phyloP scores from a whole-genome alignment of 1,140 invertebrate species.

The Drosophila lacteicornis region DNA sequence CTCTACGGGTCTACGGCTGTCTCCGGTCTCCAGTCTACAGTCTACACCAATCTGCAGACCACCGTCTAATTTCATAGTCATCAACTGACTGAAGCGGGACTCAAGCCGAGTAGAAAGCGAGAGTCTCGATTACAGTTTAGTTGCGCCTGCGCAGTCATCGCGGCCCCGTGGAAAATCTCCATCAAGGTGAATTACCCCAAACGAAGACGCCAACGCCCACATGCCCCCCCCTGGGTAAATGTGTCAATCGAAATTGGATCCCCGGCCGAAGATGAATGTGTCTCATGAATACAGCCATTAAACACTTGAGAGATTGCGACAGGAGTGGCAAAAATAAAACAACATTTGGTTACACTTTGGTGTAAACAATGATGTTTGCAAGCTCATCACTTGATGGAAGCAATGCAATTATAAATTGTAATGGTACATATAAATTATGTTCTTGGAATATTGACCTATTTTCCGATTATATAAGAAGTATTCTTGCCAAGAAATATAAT shows the following conservation, averaged over 20 bases:
- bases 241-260: conserved; percentile 47
- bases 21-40: conserved; percentile 7
- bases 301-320: conserved; percentile 19
- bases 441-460: neutral
- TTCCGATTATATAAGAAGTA: neutral
- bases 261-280: conserved; percentile 21
- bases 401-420: neutral
- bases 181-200: conserved; percentile 49
- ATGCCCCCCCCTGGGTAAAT: conserved; percentile 16
- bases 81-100: conserved; percentile 39
- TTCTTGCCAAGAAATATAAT: no score
- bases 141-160: conserved; percentile 62
- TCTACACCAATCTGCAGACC: conserved; percentile 19
- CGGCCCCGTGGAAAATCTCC: conserved; percentile 44
- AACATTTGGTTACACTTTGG: neutral
- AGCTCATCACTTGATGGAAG: neutral
- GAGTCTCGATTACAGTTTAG: conserved; percentile 70
- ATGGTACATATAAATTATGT: neutral
- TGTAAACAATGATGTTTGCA: neutral
- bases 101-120: conserved; percentile 65
- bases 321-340: conserved; percentile 22
- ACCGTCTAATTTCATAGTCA: conserved; percentile 71
- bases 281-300: conserved; percentile 24
- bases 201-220: conserved; percentile 15
- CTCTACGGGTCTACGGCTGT: conserved; percentile 17